Base-by-base conservation (phyloP, 2,797 vertebrate species). In the Mycteria americana region DNA sequence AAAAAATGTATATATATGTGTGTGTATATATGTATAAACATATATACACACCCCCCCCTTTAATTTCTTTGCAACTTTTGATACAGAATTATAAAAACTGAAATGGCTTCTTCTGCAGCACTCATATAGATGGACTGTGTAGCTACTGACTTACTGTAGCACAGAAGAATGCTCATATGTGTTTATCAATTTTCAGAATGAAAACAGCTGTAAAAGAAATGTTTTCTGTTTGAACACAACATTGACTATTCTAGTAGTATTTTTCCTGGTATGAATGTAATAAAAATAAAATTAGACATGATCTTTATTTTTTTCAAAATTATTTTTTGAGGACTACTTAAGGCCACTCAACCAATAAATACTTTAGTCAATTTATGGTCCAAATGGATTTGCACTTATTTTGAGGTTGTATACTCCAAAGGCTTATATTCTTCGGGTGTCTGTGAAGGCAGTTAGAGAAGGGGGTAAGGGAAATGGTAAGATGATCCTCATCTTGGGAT, bases 171-270 rank as follows among this genome's bases (percentile, higher is more conserved):
- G 25, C 74, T 92, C 12, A 19, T 62, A 45, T 43, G 53, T 86
- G n/a, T 62, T 78, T 91, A 33, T 91, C 13, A 51, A 7, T 67
- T 92, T 96, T 69, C 59, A 91, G 37, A 43, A 23, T 83, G 51
- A 79, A 90, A 89, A 60, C 18, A 88, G 67, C 30, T 86, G 4
- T 95, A 92, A 95, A 80, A 92, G 37, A 80, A 50, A 14, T 18
- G 9, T 75, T 31, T 89, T 92, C 62, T 85, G 10, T 67, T 96
- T 92, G 69, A 81, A 79, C 51, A 7, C 14, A 24, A 43, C 83
- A 96, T 94, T 94, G 91, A 77, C n/a, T 79, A n/a, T 92, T 73
- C 53, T 65, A 91, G 35, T 59, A 85, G 28, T 37, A 59, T 87
- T 95, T 88, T 69, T 94, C 39, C 91, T 91, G 64, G 50, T 89